phyloP scores from a whole-genome alignment of 2,888 invertebrate genomes.

The Cataglyphis albicans region DNA sequence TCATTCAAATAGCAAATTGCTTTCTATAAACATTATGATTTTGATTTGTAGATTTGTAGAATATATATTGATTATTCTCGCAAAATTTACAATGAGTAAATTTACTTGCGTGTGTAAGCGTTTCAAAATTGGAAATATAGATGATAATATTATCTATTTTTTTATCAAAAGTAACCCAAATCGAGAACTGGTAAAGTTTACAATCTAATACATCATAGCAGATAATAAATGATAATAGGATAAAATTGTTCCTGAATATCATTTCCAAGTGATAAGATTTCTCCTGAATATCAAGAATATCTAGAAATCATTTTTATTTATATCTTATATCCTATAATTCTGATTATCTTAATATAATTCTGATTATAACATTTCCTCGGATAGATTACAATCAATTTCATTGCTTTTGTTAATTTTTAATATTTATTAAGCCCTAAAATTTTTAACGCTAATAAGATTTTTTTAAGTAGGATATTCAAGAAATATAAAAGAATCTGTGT shows the following conservation, averaged over 20 bases:
- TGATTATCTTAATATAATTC: not conserved
- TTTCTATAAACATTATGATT: not conserved
- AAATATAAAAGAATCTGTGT: not conserved
- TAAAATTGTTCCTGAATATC: not conserved
- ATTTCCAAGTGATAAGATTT: no score
- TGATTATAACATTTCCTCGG: not conserved
- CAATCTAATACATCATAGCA: not conserved
- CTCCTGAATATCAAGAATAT: not conserved
- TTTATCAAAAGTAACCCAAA: not conserved
- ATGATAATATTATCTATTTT: not conserved
- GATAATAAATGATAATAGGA: not conserved
- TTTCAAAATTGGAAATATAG: not conserved
- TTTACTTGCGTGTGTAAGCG: not conserved
- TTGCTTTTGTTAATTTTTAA: not conserved
- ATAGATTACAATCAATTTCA: not conserved
- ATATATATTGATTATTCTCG: not conserved
- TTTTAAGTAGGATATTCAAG: not conserved
- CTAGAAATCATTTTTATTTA: not conserved
- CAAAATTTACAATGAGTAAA: not conserved
- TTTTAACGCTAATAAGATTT: not conserved
- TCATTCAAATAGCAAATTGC: not conserved
- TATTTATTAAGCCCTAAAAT: not conserved
- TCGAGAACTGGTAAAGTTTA: not conserved
- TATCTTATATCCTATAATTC: no score
- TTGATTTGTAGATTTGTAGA: not conserved